Conservation (phyloP, 1,140 invertebrate genomes). For the Apis laboriosa region DNA sequence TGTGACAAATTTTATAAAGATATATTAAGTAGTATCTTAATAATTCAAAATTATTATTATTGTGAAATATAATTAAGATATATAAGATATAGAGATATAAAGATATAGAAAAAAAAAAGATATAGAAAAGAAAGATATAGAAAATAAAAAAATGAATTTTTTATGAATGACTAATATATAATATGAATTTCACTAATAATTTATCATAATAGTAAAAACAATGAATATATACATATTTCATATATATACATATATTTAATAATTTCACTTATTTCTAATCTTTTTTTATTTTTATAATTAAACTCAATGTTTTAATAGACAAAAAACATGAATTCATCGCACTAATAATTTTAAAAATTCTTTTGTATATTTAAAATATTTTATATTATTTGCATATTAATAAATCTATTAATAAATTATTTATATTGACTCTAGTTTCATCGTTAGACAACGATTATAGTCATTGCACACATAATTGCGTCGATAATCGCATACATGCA, state of each 20-base stretch:
- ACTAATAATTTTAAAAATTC: background rate
- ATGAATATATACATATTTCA: too few species aligned
- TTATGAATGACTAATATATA: too few species aligned
- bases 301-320: background rate
- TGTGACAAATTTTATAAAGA: background rate
- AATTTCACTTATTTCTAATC: background rate
- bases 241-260: background rate
- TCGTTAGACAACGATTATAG: background rate
- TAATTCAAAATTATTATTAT: background rate
- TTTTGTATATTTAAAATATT: background rate
- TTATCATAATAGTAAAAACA: too few species aligned
- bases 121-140: too few species aligned
- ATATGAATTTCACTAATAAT: too few species aligned
- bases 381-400: background rate
- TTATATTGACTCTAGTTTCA: background rate
- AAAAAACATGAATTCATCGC: background rate
- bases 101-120: too few species aligned
- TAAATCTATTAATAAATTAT: background rate
- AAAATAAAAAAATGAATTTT: too few species aligned
- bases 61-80: too few species aligned
- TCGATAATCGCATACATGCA: background rate
- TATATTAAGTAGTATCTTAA: background rate
- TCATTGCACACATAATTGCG: background rate
- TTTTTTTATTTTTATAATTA: background rate
- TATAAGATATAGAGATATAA: too few species aligned